phyloP scores from a whole-genome alignment of 2,888 invertebrate genomes.

The Nezara viridula region DNA sequence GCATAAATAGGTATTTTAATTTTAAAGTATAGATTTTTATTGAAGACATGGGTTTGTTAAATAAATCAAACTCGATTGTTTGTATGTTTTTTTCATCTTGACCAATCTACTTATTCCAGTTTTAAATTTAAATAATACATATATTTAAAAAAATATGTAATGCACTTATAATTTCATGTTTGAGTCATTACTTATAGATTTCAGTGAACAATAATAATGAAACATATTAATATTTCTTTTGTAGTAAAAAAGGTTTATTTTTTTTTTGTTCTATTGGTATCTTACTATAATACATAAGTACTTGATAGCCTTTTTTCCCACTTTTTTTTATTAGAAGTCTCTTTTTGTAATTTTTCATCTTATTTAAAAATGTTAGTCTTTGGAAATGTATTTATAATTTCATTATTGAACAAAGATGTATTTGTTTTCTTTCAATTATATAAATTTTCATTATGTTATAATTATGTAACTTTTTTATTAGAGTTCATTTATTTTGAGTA shows the following conservation, averaged over 20 bases:
- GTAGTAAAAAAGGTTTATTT: not conserved
- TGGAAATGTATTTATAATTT: not conserved
- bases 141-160: no score
- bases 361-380: not conserved
- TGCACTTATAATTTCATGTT: not conserved
- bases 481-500: not conserved
- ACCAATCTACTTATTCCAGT: no score
- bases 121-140: no score
- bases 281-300: not conserved
- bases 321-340: not conserved
- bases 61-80: not conserved
- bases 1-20: not conserved
- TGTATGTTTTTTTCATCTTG: not conserved
- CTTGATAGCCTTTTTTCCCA: not conserved
- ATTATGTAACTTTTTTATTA: not conserved
- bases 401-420: not conserved
- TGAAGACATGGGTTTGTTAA: not conserved
- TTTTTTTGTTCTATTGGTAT: not conserved
- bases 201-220: not conserved
- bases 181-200: not conserved
- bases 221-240: not conserved
- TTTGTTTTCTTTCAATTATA: not conserved
- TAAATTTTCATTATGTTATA: not conserved
- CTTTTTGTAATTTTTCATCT: not conserved
- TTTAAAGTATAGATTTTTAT: not conserved